These are phyloP conservation scores for Eulemur rufifrons DNA, from an alignment of 2,113 vertebrate genomes.

Conservation along the genomic window DNA sequence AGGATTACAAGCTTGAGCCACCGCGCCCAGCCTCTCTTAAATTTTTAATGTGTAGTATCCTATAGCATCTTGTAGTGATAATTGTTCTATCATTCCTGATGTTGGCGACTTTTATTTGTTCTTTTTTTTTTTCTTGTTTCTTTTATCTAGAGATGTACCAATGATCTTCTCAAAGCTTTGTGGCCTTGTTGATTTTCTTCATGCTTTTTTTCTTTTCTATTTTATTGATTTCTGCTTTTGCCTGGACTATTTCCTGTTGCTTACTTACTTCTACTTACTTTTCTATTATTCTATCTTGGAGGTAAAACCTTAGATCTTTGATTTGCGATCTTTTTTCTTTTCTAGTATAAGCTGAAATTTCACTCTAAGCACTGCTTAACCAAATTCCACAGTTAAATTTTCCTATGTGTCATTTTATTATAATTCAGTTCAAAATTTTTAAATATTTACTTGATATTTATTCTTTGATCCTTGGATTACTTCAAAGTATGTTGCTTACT, in stretches of 20 bases:
- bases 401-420: neutral
- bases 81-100: neutral
- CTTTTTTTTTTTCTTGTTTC: neutral
- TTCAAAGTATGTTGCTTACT: neutral
- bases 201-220: neutral
- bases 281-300: neutral
- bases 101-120: neutral
- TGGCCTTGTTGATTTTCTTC: neutral
- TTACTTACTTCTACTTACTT: neutral
- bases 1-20: no score
- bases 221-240: neutral
- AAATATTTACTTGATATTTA: neutral
- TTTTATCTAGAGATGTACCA: neutral
- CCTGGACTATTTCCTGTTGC: neutral
- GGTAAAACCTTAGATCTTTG: neutral
- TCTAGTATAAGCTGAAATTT: neutral
- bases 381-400: neutral
- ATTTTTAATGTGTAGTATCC: neutral
- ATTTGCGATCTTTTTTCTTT: neutral
- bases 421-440: neutral
- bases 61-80: neutral
- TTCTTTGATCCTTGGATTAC: neutral
- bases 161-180: neutral
- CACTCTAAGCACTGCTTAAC: neutral
- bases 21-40: no score